Evolutionary conservation across 2,888 invertebrate species (phyloP), one percentile per base, ranked within the genome.

Genomic region (Dryobota labecula): DNA sequence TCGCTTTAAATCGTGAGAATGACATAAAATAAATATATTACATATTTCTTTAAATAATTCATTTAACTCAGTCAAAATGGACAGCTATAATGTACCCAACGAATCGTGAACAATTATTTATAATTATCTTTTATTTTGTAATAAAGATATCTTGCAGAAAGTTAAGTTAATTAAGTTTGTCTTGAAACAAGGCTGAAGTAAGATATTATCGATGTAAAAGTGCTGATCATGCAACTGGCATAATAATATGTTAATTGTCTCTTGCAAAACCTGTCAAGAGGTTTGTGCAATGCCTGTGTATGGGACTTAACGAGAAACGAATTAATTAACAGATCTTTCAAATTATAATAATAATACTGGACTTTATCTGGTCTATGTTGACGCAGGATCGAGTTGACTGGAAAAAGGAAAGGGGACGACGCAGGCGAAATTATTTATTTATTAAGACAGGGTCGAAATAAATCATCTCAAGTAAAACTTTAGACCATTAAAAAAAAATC

Each of bases 211-310:
- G 38, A 33, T 51, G 43, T 69, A 30, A 62, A 78, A 58, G 53
- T 63, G 27, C 53, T 51, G 67, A 49, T 57, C 30, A 38, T 47
- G 51, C 20, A 33, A 57, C 60, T 66, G 63, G 51, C 62, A 36
- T 65, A 49, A 36, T 65, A 49, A 76, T 62, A 63, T 75, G 47
- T 62, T 80, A 47, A 70, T 80, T 30, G 5, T 61, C 4, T 69
- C 45, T 80, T 76, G 41, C 47, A 15, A 43, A 38, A 75, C 47
- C 62, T 70, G 18, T 15, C 7, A 2, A 33, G 11, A 36, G 9
- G 11, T 77, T 70, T 41, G 49, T n/a, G 58, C 58, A 58, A 51
- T 33, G 9, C 18, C 18, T 27, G 13, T 36, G 11, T 24, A 33
- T 33, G 11, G 18, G 20, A 33, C 15, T 13, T 24, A 38, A 15